Evolutionary conservation across 2,888 invertebrate genomes (phyloP).

Genomic region (Dryadula phaetusa): DNA sequence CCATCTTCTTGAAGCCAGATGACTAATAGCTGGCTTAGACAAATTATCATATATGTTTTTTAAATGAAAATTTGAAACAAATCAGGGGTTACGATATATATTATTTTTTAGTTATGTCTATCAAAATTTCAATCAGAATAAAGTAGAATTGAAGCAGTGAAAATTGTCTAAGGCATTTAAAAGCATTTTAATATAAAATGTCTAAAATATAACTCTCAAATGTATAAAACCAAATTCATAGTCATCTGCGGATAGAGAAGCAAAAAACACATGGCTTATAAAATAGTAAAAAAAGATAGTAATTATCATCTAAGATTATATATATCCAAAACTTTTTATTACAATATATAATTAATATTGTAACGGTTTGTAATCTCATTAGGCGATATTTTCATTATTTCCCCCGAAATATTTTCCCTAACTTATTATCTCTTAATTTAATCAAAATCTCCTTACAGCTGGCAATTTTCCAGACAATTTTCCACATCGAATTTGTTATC

Average conservation of each 20-base stretch:
- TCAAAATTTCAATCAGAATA: no score
- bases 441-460: slow-evolving; percentile 73
- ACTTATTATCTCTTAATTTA: slow-evolving; percentile 79
- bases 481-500: slow-evolving; percentile 67
- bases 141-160: no score
- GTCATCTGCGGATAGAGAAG: no score
- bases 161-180: no score
- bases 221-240: no score
- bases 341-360: slow-evolving; percentile 52
- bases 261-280: not conserved
- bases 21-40: slow-evolving; percentile 55
- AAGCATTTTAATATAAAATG: no score
- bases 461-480: slow-evolving; percentile 65
- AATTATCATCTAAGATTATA: not conserved
- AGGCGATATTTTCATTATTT: slow-evolving; percentile 78
- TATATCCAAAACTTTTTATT: slow-evolving; percentile 18
- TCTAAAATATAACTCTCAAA: no score
- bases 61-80: not conserved
- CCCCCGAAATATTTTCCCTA: slow-evolving; percentile 69
- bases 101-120: no score
- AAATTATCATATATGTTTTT: slow-evolving; percentile 18
- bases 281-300: not conserved
- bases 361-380: slow-evolving; percentile 58
- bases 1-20: slow-evolving; percentile 61
- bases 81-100: not conserved